A percentile compares a stretch with the other conserved stretches of the same genome.
Conservation (phyloP, 1,140 invertebrate species). For the Temnothorax nylanderi region DNA sequence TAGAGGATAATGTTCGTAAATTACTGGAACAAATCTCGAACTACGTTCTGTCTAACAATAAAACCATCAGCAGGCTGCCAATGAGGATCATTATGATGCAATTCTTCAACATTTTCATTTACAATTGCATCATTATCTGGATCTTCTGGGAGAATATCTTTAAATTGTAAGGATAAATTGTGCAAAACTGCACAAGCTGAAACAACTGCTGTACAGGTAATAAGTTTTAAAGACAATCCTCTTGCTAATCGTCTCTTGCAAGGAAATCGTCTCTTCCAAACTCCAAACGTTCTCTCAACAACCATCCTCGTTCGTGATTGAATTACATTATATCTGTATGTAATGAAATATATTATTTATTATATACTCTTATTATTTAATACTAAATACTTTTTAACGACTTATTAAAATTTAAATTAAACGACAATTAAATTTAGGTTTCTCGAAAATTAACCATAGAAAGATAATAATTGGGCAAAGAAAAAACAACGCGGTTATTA, state of each 20-base stretch:
- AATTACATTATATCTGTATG: constrained; percentile 17
- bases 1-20: no score
- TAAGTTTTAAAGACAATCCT: background rate
- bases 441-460: no score
- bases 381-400: no score
- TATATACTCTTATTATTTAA: no score
- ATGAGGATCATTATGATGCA: background rate
- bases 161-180: constrained; percentile 1
- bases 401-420: no score
- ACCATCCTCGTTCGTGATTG: background rate
- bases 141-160: background rate
- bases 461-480: no score
- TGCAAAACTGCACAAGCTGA: constrained; percentile 17
- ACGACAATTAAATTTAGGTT: no score
- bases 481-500: no score
- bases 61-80: background rate
- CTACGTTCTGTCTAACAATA: background rate
- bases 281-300: constrained; percentile 10
- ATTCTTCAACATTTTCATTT: background rate
- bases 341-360: no score
- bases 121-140: background rate
- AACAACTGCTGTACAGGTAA: background rate
- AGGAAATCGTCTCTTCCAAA: constrained; percentile 23
- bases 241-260: no score
- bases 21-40: background rate